These are phyloP conservation scores for Microplitis manilae DNA, from an alignment of 2,888 invertebrate genomes.

Conservation along the genomic window DNA sequence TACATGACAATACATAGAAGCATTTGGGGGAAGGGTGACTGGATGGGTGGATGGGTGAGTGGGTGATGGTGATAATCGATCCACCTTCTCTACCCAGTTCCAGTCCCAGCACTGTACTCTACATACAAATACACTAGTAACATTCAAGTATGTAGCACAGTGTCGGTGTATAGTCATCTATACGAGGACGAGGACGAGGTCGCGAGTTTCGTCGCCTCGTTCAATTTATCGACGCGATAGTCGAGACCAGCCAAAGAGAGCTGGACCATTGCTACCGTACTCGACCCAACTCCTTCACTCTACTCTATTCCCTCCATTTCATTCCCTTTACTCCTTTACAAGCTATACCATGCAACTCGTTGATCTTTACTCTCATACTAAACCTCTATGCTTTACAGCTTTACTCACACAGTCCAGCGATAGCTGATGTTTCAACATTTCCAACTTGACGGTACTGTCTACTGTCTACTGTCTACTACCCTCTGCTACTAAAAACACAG, in stretches of 20 bases:
- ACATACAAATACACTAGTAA: background rate
- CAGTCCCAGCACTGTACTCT: background rate
- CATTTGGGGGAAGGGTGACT: background rate
- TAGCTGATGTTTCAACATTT: background rate
- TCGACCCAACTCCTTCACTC: slow-evolving; percentile 16
- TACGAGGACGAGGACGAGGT: slow-evolving; percentile 14
- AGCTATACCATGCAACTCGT: slow-evolving; percentile 18
- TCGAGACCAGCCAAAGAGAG: slow-evolving; percentile 29
- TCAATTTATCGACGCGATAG: slow-evolving; percentile 53
- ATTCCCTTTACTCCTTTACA: background rate
- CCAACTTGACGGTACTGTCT: background rate
- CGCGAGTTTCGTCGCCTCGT: slow-evolving; percentile 50
- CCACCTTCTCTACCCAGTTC: slow-evolving; percentile 46
- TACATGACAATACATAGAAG: background rate
- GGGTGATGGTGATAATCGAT: slow-evolving; percentile 51
- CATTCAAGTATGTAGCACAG: slow-evolving; percentile 19
- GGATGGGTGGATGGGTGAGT: slow-evolving; percentile 13
- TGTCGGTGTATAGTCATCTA: slow-evolving; percentile 1
- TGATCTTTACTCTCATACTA: slow-evolving; percentile 31
- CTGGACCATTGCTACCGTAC: background rate
- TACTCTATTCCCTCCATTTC: background rate
- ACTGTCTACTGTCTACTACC: background rate
- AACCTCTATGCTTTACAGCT: background rate
- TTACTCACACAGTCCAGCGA: background rate
- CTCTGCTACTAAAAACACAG: background rate